Percentiles rank a stretch among this genome's conserved stretches.
Evolutionary conservation across 2,797 vertebrate genomes (phyloP).

Genomic region (Amphiprion clarkii): DNA sequence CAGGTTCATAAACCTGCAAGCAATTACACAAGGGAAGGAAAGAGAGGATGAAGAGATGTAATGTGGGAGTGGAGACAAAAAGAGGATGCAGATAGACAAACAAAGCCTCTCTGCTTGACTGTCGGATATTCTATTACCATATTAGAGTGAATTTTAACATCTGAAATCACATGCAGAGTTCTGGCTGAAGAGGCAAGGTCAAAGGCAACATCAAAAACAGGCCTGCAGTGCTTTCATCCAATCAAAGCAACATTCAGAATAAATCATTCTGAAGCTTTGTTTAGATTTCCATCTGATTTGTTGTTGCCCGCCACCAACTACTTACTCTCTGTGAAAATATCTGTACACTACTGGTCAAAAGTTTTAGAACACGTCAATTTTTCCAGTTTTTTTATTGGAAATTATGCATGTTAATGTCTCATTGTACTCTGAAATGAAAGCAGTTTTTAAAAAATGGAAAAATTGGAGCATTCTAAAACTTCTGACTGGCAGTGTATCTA

Average conservation of each 20-base stretch:
- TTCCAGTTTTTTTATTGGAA: too few species aligned
- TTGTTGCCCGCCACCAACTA: slow-evolving; percentile 3
- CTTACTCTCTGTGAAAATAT: not conserved
- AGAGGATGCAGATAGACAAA: not conserved
- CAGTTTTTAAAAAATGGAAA: too few species aligned
- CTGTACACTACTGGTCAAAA: too few species aligned
- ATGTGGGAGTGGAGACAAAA: not conserved
- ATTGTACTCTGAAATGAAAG: too few species aligned
- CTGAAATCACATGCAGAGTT: slow-evolving; percentile 13
- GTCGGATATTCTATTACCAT: slow-evolving; percentile 3
- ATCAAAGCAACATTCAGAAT: slow-evolving; percentile 26
- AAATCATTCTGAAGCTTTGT: slow-evolving; percentile 5
- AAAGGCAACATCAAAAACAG: slow-evolving; percentile 16
- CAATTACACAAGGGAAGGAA: not conserved
- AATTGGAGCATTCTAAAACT: too few species aligned
- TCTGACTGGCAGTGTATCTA: too few species aligned
- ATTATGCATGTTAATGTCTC: too few species aligned
- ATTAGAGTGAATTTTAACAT: slow-evolving; percentile 4
- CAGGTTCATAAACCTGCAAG: slow-evolving; percentile 92
- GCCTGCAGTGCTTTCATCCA: slow-evolving; percentile 9
- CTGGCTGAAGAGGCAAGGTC: slow-evolving; percentile 20
- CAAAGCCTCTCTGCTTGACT: not conserved
- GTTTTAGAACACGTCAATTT: too few species aligned
- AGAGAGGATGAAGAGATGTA: not conserved
- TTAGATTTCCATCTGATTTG: slow-evolving; percentile 12